Conservation (phyloP, 2,888 invertebrate species). For the Tachina grossa region DNA sequence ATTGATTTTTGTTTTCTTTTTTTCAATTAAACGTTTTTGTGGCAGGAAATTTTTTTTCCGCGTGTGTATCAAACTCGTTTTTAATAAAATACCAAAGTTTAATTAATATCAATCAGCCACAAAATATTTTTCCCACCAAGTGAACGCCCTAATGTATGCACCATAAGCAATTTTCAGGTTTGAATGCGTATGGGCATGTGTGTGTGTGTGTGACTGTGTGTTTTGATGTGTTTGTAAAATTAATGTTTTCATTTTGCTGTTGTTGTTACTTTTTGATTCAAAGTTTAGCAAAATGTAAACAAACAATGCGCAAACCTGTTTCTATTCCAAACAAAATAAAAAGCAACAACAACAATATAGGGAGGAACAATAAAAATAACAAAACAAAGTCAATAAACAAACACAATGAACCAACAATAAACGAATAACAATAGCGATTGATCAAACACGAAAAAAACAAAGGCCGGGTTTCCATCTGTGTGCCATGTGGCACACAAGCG, state of each 20-base stretch:
- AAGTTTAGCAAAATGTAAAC: slow-evolving; percentile 65
- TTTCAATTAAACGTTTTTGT: no score
- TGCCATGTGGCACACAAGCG: no score
- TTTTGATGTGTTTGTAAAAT: slow-evolving; percentile 1
- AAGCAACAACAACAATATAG: neutral
- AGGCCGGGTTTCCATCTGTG: no score
- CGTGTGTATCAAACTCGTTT: no score
- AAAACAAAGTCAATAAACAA: slow-evolving; percentile 46
- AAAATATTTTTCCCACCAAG: no score
- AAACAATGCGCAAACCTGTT: slow-evolving; percentile 66
- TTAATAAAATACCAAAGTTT: no score
- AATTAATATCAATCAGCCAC: no score
- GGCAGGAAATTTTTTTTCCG: no score
- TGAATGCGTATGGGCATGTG: neutral
- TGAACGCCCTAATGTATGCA: neutral
- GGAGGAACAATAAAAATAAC: slow-evolving; percentile 39
- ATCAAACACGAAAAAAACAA: neutral
- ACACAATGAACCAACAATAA: slow-evolving; percentile 24
- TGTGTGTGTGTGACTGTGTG: neutral
- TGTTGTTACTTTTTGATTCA: slow-evolving; percentile 29
- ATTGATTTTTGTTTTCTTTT: no score
- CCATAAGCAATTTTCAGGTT: neutral
- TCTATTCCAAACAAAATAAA: slow-evolving; percentile 28
- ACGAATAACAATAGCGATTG: slow-evolving; percentile 9
- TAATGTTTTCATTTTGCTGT: slow-evolving; percentile 10